Conservation (phyloP, 2,888 invertebrate genomes). For the Dendrolimus houi region DNA sequence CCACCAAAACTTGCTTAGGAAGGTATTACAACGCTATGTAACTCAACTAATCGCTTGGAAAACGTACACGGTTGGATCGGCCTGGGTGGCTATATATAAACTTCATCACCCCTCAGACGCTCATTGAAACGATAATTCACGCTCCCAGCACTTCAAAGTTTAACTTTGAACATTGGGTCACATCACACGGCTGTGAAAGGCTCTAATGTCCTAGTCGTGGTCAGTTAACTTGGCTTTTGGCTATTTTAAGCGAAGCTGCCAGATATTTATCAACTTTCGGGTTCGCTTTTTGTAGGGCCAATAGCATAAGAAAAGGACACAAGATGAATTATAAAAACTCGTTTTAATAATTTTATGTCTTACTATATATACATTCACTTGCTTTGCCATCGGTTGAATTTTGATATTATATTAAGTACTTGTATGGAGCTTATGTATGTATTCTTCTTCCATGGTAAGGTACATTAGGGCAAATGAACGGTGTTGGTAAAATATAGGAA, state of each 20-base stretch:
- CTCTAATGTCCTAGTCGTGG: neutral
- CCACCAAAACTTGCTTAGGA: too few relatives aligned
- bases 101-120: constrained; percentile 11
- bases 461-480: too few relatives aligned
- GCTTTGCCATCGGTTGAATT: too few relatives aligned
- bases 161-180: constrained; percentile 21
- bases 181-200: constrained; percentile 8
- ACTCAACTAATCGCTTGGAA: constrained; percentile 35
- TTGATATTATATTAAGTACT: too few relatives aligned
- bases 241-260: neutral
- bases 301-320: too few relatives aligned
- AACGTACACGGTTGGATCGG: constrained; percentile 32
- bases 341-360: too few relatives aligned
- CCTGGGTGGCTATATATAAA: constrained; percentile 26
- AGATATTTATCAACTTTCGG: neutral
- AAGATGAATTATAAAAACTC: too few relatives aligned
- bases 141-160: constrained; percentile 21
- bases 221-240: neutral
- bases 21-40: constrained; percentile 12
- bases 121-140: constrained; percentile 16
- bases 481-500: too few relatives aligned
- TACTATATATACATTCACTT: too few relatives aligned
- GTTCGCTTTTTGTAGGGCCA: too few relatives aligned
- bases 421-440: too few relatives aligned
- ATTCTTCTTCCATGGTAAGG: too few relatives aligned